Percentiles rank a stretch among this genome's conserved stretches.
phyloP scores from a whole-genome alignment of 2,888 invertebrate species.

The Rhingia campestris region DNA sequence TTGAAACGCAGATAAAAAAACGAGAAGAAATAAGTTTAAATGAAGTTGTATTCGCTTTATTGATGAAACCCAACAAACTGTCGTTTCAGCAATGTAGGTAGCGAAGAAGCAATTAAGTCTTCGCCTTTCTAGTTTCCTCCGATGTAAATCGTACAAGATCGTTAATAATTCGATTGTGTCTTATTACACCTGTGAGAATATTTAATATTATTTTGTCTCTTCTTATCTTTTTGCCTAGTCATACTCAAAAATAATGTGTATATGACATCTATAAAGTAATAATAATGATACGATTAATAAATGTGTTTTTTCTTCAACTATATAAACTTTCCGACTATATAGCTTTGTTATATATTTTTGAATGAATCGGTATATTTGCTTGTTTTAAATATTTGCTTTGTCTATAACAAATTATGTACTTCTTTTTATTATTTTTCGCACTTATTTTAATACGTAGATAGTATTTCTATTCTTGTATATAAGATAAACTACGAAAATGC shows the following conservation, averaged over 20 bases:
- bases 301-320: too few relatives aligned
- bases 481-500: too few relatives aligned
- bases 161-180: constrained; percentile 27
- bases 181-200: constrained; percentile 26
- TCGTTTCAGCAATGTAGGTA: not conserved
- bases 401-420: too few relatives aligned
- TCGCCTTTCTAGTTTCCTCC: constrained; percentile 22
- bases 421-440: too few relatives aligned
- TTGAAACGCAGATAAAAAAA: constrained; percentile 14
- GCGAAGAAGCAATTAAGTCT: not conserved
- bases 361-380: too few relatives aligned
- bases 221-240: constrained; percentile 22
- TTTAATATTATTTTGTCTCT: not conserved
- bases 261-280: not conserved
- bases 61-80: constrained; percentile 20
- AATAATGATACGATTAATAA: too few relatives aligned
- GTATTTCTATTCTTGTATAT: too few relatives aligned
- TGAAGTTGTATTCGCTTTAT: constrained; percentile 32
- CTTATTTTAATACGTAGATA: too few relatives aligned
- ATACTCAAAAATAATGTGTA: constrained; percentile 10
- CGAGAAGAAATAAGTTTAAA: constrained; percentile 42
- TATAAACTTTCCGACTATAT: too few relatives aligned
- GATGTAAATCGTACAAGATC: constrained; percentile 19
- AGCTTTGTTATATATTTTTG: too few relatives aligned
- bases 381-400: too few relatives aligned